These are phyloP conservation scores for Panagrolaimus sp. DNA, from an alignment of 1,140 invertebrate genomes.

Conservation along the genomic window DNA sequence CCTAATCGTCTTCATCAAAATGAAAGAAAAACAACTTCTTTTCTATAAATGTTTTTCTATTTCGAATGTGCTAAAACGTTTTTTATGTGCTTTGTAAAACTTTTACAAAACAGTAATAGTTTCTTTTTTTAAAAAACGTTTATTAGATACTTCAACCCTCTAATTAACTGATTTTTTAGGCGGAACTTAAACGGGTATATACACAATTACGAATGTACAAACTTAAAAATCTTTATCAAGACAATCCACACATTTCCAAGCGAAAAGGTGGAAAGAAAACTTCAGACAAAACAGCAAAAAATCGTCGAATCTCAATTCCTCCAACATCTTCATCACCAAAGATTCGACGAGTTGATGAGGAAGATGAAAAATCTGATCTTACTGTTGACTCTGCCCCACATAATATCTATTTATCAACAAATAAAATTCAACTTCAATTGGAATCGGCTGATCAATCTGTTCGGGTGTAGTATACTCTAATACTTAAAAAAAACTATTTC, in stretches of 20 bases:
- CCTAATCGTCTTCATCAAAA: too few relatives aligned
- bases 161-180: slow-evolving; percentile 63
- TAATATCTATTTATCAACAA: slow-evolving; percentile 54
- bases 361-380: slow-evolving; percentile 56
- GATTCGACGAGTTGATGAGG: slow-evolving; percentile 42
- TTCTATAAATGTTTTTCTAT: too few relatives aligned
- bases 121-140: slow-evolving; percentile 13
- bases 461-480: slow-evolving; percentile 53
- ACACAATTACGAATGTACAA: slow-evolving; percentile 71
- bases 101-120: too few relatives aligned
- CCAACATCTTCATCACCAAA: slow-evolving; percentile 50
- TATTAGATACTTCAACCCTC: slow-evolving; percentile 10
- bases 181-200: slow-evolving; percentile 83
- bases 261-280: slow-evolving; percentile 81
- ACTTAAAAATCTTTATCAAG: slow-evolving; percentile 80
- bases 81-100: too few relatives aligned
- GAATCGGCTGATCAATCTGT: slow-evolving; percentile 47
- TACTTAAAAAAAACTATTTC: too few relatives aligned
- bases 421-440: slow-evolving; percentile 50
- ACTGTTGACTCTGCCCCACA: slow-evolving; percentile 59
- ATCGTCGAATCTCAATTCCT: slow-evolving; percentile 47
- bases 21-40: too few relatives aligned
- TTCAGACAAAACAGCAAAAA: slow-evolving; percentile 74
- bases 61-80: too few relatives aligned
- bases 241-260: slow-evolving; percentile 91